Percentiles rank a stretch among this genome's conserved stretches.
Conservation (phyloP, 2,797 vertebrate species). For the Trichosurus vulpecula region DNA sequence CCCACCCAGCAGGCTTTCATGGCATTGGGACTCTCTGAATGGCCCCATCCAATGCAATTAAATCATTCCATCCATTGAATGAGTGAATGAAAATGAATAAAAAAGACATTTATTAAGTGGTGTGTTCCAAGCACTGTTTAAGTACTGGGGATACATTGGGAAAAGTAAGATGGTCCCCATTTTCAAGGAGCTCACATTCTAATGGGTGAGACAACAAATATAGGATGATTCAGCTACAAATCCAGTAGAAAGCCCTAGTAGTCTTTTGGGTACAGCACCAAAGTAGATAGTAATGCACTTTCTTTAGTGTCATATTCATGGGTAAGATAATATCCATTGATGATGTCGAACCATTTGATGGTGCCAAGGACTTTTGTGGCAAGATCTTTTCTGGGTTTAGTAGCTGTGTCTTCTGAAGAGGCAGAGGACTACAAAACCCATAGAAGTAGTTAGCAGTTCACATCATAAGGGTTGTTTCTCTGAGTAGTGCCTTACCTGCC, state of each 20-base stretch:
- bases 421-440: background rate
- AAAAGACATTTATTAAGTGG: background rate
- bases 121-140: background rate
- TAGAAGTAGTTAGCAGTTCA: background rate
- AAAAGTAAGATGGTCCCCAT: background rate
- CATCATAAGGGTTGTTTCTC: background rate
- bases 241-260: background rate
- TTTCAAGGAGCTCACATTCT: background rate
- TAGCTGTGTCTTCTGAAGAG: background rate
- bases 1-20: slow-evolving; percentile 4
- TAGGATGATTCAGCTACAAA: background rate
- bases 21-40: background rate
- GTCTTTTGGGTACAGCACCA: background rate
- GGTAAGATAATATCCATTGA: background rate
- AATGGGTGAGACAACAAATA: background rate
- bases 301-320: background rate
- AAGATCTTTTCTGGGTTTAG: background rate
- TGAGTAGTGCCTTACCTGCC: background rate
- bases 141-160: background rate
- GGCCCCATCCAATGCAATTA: background rate
- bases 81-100: background rate
- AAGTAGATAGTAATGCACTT: background rate
- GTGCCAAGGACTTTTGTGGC: background rate
- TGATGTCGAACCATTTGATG: background rate
- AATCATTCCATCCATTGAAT: background rate